Percentiles rank a stretch among this genome's conserved stretches.
Evolutionary conservation across 1,140 invertebrate species (phyloP).

Genomic region (Heliothis subflexa): DNA sequence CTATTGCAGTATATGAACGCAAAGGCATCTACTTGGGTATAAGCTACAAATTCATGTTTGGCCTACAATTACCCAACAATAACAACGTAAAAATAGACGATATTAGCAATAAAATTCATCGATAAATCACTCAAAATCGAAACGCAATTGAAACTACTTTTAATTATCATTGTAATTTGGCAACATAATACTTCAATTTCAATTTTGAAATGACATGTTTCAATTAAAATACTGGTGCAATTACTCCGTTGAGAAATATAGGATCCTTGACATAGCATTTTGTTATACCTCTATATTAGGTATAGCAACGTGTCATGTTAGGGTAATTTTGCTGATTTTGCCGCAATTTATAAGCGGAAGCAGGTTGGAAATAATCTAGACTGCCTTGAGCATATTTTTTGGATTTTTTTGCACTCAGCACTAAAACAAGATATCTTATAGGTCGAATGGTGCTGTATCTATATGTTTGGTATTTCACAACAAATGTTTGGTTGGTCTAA

Average conservation of each 20-base stretch:
- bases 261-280: neutral
- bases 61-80: too few species aligned
- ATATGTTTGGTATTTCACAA: too few species aligned
- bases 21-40: neutral
- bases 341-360: neutral
- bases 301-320: constrained; percentile 7
- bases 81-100: too few species aligned
- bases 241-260: neutral
- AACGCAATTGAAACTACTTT: too few species aligned
- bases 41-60: neutral
- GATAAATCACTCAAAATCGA: too few species aligned
- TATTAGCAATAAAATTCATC: too few species aligned
- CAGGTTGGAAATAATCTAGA: neutral
- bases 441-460: too few species aligned
- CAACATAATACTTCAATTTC: neutral
- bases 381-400: too few species aligned
- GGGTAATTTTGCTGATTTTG: neutral
- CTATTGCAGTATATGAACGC: too few species aligned
- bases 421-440: too few species aligned
- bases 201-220: neutral
- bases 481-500: too few species aligned
- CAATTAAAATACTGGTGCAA: constrained; percentile 11
- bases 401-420: too few species aligned
- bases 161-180: neutral
- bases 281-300: neutral